Conservation (phyloP, 2,888 invertebrate genomes). For the Pristionchus mayeri region DNA sequence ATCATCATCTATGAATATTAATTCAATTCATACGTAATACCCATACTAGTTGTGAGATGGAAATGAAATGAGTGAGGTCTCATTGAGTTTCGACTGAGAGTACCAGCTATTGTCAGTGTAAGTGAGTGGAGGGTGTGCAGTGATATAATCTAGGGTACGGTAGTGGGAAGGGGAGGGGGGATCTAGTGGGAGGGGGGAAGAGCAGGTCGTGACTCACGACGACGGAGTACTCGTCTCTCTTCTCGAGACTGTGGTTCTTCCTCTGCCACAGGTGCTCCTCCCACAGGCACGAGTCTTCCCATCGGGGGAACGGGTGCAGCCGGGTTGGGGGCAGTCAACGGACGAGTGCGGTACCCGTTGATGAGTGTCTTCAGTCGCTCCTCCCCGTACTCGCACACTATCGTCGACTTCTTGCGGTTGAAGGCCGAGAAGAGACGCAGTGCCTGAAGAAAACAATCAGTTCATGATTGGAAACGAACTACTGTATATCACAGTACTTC, state of each 20-base stretch:
- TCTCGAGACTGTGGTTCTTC: constrained; percentile 17
- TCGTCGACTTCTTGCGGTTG: constrained; percentile 63
- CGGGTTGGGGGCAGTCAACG: neutral
- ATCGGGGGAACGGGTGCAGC: neutral
- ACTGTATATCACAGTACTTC: neutral
- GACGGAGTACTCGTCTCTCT: constrained; percentile 15
- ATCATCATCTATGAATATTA: neutral
- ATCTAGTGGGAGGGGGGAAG: neutral
- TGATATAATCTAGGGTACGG: neutral
- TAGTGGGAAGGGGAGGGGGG: neutral
- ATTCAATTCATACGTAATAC: constrained; percentile 35
- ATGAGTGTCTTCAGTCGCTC: constrained; percentile 58
- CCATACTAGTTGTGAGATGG: constrained; percentile 29
- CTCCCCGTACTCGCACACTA: constrained; percentile 67
- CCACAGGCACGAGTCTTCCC: neutral
- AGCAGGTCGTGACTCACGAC: neutral
- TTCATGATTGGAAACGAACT: neutral
- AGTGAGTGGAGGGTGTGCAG: constrained; percentile 26
- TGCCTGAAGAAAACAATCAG: constrained; percentile 50
- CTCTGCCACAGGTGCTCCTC: neutral
- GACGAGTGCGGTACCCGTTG: constrained; percentile 34
- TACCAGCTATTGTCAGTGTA: constrained; percentile 26
- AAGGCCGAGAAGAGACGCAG: constrained; percentile 62
- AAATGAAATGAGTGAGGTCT: constrained; percentile 36
- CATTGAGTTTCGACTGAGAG: constrained; percentile 21